Base-by-base conservation (phyloP, 2,113 vertebrate genomes). In the Symphodus melops region DNA sequence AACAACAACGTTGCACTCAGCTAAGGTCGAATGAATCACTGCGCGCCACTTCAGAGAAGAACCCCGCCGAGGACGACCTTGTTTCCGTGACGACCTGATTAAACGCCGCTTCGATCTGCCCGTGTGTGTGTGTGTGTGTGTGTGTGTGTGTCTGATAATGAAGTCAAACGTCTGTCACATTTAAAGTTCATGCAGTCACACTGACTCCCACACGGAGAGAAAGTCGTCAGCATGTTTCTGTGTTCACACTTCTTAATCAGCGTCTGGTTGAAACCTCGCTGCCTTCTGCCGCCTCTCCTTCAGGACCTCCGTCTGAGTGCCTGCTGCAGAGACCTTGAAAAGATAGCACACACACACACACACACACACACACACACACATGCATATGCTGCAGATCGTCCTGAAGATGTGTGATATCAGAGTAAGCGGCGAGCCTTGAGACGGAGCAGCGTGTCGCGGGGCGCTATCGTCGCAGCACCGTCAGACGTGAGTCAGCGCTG, bases 381-480 rank as follows among this genome's bases (percentile, higher is more conserved):
- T 2, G 65, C 20, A 33, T 33, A 63, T 60, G 61, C 54, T 55
- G 1, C 9, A 55, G 61, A 72, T 37, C 61, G 56, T 3, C 8
- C 17, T 21, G 42, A 21, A 20, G 61, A 58, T 58, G 14, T 9
- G 52, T 13, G 52, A 48, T 68, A 63, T 68, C 73, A 25, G 64
- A 23, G 41, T 68, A 36, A 74, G 70, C 59, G 3, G 57, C 11
- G 23, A 63, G 44, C 74, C 68, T 72, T 73, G 80, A 68, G 44
- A 75, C 72, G 2, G 66, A 70, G 58, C 72, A 8, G 59, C 2
- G 13, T 20, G 61, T 16, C 6, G 23, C 3, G 33, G 10, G 25
- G 6, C 14, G 17, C 28, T 41, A 33, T 55, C 77, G n/a, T 49
- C 20, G 3, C 28, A 14, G 49, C 61, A 54, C 4, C 51, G 41